phyloP scores from a whole-genome alignment of 92 coral and sea anemone genomes.

The Montipora capitata region DNA sequence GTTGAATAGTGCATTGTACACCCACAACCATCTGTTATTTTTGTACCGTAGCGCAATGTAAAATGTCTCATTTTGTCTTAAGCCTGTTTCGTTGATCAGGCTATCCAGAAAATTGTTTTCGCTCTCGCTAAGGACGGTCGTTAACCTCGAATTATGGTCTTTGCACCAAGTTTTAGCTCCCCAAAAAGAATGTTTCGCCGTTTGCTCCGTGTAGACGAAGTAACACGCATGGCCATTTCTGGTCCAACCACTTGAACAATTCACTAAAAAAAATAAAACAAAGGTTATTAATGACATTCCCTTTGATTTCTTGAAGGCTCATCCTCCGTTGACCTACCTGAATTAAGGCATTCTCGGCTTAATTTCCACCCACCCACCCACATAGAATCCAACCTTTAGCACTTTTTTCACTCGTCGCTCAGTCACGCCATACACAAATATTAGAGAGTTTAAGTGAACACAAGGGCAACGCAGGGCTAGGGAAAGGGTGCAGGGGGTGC shows the following conservation, averaged over 20 bases:
- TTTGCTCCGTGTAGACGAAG: not conserved
- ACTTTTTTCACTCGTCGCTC: too few species aligned
- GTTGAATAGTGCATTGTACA: not conserved
- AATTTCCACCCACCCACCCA: too few species aligned
- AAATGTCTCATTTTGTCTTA: constrained; percentile 17
- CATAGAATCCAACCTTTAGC: too few species aligned
- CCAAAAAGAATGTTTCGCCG: not conserved
- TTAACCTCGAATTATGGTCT: not conserved
- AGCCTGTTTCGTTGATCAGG: constrained; percentile 12
- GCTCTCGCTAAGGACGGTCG: constrained; percentile 2
- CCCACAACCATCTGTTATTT: not conserved
- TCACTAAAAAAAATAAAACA: not conserved
- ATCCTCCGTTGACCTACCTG: too few species aligned
- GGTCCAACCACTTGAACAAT: constrained; percentile 16
- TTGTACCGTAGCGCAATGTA: constrained; percentile 9
- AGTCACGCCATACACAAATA: too few species aligned
- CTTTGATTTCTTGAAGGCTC: too few species aligned
- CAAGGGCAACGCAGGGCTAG: too few species aligned
- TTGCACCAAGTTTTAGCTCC: constrained; percentile 9
- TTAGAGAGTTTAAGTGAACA: too few species aligned
- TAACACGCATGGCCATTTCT: not conserved
- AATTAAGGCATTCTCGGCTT: too few species aligned
- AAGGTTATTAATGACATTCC: too few species aligned
- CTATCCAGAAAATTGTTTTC: constrained; percentile 21
- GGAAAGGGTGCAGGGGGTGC: too few species aligned